phyloP scores from a whole-genome alignment of 2,888 invertebrate species.

The Dioctria linearis region DNA sequence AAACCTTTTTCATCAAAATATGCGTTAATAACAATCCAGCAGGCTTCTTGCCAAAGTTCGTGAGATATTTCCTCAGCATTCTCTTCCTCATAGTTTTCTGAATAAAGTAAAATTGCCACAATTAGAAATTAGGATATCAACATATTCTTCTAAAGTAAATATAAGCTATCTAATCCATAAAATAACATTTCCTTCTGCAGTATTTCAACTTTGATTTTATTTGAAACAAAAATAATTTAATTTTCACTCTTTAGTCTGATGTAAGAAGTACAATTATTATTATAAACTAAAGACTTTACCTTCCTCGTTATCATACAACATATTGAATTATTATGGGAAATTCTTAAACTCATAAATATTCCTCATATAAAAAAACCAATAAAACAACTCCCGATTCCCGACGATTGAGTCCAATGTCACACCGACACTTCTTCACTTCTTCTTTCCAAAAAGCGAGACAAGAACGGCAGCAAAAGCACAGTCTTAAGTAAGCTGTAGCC shows the following conservation, averaged over 20 bases:
- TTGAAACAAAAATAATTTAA: neutral
- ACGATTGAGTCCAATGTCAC: neutral
- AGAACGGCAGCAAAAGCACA: no score
- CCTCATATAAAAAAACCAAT: neutral
- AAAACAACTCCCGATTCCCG: neutral
- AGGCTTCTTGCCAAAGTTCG: conserved; percentile 99
- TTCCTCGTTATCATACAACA: conserved; percentile 70
- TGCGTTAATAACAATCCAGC: conserved; percentile 99
- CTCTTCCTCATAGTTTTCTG: conserved; percentile 82
- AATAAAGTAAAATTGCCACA: neutral
- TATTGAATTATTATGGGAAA: conserved; percentile 38
- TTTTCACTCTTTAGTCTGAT: neutral
- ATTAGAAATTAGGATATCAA: neutral
- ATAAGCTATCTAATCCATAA: no score
- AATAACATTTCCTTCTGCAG: no score
- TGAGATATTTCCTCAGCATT: conserved; percentile 96
- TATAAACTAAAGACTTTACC: conserved; percentile 61
- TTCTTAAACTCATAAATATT: no score
- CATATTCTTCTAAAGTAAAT: neutral
- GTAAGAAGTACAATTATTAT: neutral
- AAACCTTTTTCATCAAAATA: conserved; percentile 99
- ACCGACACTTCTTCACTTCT: no score
- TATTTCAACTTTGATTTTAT: no score
- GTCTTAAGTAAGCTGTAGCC: no score
- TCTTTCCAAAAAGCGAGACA: no score